A percentile compares a stretch with the other conserved stretches of the same genome.
Conservation (phyloP, 2,113 vertebrate genomes). For the Passer montanus region DNA sequence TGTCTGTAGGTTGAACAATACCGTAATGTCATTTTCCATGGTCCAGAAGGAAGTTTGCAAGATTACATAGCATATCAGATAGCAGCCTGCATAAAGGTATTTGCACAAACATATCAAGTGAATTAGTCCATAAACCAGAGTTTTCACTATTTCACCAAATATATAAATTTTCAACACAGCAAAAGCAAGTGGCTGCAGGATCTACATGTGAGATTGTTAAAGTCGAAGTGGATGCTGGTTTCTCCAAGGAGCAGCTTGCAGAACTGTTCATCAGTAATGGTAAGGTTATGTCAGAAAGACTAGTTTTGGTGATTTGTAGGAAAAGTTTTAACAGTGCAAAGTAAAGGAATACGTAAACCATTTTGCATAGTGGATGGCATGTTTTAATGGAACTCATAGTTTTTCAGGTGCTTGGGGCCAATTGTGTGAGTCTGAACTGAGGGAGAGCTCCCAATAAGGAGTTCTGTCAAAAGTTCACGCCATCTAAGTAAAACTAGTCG, state of each 20-base stretch:
- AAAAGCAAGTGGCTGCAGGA: slow-evolving; percentile 85
- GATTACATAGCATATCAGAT: slow-evolving; percentile 86
- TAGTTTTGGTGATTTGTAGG: not conserved
- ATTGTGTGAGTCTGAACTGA: not conserved
- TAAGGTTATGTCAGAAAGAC: slow-evolving; percentile 64
- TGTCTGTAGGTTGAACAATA: slow-evolving; percentile 89
- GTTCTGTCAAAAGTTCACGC: not conserved
- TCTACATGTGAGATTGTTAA: slow-evolving; percentile 85
- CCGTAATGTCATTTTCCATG: slow-evolving; percentile 91
- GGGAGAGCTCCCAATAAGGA: not conserved
- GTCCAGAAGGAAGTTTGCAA: slow-evolving; percentile 93
- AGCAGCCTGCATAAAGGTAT: slow-evolving; percentile 87
- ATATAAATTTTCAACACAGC: slow-evolving; percentile 71
- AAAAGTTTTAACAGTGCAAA: not conserved
- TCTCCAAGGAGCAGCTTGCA: slow-evolving; percentile 90
- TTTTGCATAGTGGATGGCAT: not conserved
- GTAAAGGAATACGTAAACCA: not conserved
- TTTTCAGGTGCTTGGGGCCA: not conserved
- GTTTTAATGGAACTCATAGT: not conserved
- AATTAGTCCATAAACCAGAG: not conserved
- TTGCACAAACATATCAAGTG: not conserved
- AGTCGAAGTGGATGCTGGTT: slow-evolving; percentile 84
- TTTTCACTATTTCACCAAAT: not conserved
- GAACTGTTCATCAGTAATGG: slow-evolving; percentile 89
- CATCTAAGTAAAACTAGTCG: not conserved